Conservation (phyloP, 1,140 invertebrate genomes). For the Scaptomyza pallida region DNA sequence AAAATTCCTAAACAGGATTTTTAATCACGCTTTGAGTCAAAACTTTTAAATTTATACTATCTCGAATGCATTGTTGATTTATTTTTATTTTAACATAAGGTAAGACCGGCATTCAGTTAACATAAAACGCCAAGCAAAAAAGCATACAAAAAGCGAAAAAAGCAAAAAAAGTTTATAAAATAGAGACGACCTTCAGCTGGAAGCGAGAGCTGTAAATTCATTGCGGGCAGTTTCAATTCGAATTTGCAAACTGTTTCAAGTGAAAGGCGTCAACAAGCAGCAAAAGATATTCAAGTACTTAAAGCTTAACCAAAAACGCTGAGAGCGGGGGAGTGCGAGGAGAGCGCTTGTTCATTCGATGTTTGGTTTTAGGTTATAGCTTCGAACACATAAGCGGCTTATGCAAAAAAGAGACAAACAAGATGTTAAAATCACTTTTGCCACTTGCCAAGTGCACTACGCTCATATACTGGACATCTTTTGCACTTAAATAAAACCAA, state of each 20-base stretch:
- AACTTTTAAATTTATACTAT: too few relatives aligned
- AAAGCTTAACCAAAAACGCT: constrained; percentile 19
- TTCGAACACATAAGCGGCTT: constrained; percentile 53
- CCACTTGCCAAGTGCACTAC: background rate
- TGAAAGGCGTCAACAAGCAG: constrained; percentile 54
- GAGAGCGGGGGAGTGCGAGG: too few relatives aligned
- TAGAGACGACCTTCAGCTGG: constrained; percentile 39
- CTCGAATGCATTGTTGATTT: too few relatives aligned
- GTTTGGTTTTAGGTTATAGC: constrained; percentile 53
- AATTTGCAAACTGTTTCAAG: constrained; percentile 37
- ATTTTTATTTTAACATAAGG: too few relatives aligned
- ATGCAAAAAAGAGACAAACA: constrained; percentile 45
- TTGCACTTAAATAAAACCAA: background rate
- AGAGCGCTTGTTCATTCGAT: constrained; percentile 13
- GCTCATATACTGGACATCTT: background rate
- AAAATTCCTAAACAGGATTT: too few relatives aligned
- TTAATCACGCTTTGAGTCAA: too few relatives aligned
- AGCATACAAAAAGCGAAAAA: background rate
- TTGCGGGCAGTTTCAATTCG: constrained; percentile 14
- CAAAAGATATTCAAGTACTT: constrained; percentile 26
- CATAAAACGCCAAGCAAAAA: background rate
- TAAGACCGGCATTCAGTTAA: background rate
- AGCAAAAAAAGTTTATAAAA: constrained; percentile 14
- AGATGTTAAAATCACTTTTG: background rate
- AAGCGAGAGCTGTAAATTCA: constrained; percentile 34